A percentile compares a stretch with the other conserved stretches of the same genome.
phyloP scores from a whole-genome alignment of 2,888 invertebrate genomes.

The Cheilosia vulpina region DNA sequence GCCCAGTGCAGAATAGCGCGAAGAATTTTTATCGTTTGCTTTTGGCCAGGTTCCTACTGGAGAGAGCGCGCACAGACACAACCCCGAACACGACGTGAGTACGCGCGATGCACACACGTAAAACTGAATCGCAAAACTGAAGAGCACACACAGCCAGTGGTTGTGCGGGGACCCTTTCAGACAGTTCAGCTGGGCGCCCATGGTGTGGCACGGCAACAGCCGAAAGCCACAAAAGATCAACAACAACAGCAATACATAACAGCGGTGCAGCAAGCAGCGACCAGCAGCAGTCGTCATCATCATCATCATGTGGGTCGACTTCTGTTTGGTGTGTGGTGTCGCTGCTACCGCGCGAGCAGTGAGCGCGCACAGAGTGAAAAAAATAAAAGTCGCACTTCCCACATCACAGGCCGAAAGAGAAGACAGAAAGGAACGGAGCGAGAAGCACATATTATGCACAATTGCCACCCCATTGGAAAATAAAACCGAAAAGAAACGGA shows the following conservation, averaged over 20 bases:
- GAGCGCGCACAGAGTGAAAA: slow-evolving; percentile 71
- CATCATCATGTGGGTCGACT: slow-evolving; percentile 51
- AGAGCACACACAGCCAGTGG: slow-evolving; percentile 73
- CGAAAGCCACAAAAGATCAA: slow-evolving; percentile 14
- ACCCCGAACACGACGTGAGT: slow-evolving; percentile 54
- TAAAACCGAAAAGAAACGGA: slow-evolving; percentile 10
- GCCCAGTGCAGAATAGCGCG: slow-evolving; percentile 11
- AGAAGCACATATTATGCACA: slow-evolving; percentile 5
- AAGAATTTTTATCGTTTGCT: slow-evolving; percentile 35
- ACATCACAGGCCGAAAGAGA: slow-evolving; percentile 8
- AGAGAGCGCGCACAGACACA: slow-evolving; percentile 63
- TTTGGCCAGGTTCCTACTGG: slow-evolving; percentile 47
- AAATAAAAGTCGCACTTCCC: slow-evolving; percentile 34
- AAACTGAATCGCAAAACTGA: slow-evolving; percentile 77
- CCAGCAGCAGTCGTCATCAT: slow-evolving; percentile 32
- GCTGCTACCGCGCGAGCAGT: slow-evolving; percentile 71
- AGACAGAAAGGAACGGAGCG: slow-evolving; percentile 5
- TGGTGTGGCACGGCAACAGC: slow-evolving; percentile 50
- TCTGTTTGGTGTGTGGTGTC: slow-evolving; percentile 54
- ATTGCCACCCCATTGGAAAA: slow-evolving; percentile 44
- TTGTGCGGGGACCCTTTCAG: slow-evolving; percentile 72
- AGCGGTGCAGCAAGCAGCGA: background rate
- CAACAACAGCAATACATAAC: slow-evolving; percentile 36
- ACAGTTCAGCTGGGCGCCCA: slow-evolving; percentile 55
- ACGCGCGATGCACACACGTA: slow-evolving; percentile 78